Conservation (phyloP, 2,888 invertebrate genomes). For the Callimorpha dominula region DNA sequence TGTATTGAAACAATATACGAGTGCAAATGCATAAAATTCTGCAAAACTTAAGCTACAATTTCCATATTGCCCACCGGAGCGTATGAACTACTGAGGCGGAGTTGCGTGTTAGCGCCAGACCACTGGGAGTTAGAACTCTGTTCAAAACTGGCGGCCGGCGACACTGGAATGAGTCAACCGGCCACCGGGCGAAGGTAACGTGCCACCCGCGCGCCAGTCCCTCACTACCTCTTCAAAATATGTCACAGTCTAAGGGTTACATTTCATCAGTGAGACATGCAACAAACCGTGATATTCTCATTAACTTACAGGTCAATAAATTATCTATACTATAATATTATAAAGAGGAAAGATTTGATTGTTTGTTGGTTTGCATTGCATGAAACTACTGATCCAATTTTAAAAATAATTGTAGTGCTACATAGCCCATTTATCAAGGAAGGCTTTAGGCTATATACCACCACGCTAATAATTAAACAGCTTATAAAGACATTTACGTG, state of each 20-base stretch:
- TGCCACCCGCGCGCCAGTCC: constrained; percentile 62
- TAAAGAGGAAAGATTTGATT: too few species aligned
- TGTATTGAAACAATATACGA: constrained; percentile 31
- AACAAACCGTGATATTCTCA: not conserved
- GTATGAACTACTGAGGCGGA: constrained; percentile 77
- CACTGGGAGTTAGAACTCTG: constrained; percentile 69
- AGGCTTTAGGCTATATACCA: too few species aligned
- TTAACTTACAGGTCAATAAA: too few species aligned
- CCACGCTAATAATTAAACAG: not conserved
- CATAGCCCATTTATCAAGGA: too few species aligned
- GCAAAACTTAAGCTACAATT: constrained; percentile 68
- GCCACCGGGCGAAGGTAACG: constrained; percentile 66
- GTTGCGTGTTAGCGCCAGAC: constrained; percentile 78
- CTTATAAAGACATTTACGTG: not conserved
- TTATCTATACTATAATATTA: too few species aligned
- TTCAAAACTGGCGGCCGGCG: constrained; percentile 68
- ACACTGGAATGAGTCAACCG: constrained; percentile 72
- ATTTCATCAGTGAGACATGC: constrained; percentile 40
- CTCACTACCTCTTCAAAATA: constrained; percentile 56
- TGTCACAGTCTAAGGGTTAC: constrained; percentile 38
- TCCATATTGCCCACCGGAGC: constrained; percentile 74
- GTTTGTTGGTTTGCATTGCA: too few species aligned
- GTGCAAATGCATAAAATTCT: constrained; percentile 53
- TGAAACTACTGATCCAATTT: too few species aligned
- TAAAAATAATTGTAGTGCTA: too few species aligned